Conservation (phyloP, 2,113 vertebrate genomes). For the Leucoraja erinaceus region DNA sequence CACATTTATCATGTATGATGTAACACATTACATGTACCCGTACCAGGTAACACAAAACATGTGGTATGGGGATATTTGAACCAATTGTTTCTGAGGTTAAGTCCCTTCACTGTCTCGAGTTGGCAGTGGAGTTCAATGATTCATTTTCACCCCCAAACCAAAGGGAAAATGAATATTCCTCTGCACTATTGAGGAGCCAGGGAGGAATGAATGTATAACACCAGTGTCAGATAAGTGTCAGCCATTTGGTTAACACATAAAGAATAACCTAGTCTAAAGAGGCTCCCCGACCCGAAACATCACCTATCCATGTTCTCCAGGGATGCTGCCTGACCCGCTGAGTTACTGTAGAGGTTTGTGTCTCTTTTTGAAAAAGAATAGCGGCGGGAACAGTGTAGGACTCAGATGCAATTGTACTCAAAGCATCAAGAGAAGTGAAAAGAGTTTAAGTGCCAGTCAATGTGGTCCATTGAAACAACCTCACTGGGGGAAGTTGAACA, state of each 20-base stretch:
- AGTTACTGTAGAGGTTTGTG: too few species aligned
- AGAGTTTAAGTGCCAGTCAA: background rate
- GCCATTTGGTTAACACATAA: background rate
- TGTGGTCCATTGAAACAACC: background rate
- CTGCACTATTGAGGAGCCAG: background rate
- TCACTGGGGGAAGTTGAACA: background rate
- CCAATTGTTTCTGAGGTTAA: background rate
- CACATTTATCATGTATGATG: too few species aligned
- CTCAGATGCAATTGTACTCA: background rate
- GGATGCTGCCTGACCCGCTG: too few species aligned
- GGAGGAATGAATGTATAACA: background rate
- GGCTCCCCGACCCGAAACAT: too few species aligned
- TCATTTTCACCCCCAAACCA: too few species aligned
- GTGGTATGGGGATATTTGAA: background rate
- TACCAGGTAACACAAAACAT: background rate
- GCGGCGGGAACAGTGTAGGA: background rate
- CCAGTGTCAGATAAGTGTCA: background rate
- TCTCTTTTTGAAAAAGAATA: background rate
- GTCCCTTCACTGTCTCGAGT: too few species aligned
- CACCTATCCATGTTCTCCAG: too few species aligned
- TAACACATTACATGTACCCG: too few species aligned
- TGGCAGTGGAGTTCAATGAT: too few species aligned
- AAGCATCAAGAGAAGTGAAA: background rate
- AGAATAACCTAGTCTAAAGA: background rate
- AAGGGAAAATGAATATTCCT: background rate